phyloP scores from a whole-genome alignment of 1,140 invertebrate genomes.

The Chlorops oryzae region DNA sequence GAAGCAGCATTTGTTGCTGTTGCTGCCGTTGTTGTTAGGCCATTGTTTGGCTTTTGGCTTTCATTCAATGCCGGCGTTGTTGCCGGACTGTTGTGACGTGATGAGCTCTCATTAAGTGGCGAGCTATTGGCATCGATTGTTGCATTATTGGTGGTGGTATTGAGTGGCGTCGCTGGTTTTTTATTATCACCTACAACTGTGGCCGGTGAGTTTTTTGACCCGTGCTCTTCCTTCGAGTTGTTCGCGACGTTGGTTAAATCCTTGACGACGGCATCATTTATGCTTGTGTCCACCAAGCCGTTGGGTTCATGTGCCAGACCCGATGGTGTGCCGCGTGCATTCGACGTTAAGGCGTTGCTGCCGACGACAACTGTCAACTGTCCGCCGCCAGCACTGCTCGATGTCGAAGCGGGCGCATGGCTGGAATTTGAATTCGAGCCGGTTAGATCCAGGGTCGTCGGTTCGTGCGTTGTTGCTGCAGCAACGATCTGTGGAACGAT shows the following conservation, averaged over 20 bases:
- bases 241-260: too few species aligned
- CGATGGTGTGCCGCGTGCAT: constrained; percentile 12
- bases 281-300: not conserved
- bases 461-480: constrained; percentile 26
- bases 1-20: not conserved
- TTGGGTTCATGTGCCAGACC: constrained; percentile 15
- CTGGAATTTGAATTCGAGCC: constrained; percentile 44
- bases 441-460: constrained; percentile 39
- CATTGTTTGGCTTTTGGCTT: not conserved
- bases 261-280: too few species aligned
- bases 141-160: too few species aligned
- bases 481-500: constrained; percentile 8
- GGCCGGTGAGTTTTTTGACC: too few species aligned
- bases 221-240: too few species aligned
- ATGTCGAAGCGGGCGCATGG: constrained; percentile 34
- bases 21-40: not conserved
- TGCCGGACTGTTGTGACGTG: too few species aligned
- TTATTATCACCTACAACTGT: too few species aligned
- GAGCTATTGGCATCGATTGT: too few species aligned
- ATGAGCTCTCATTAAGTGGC: too few species aligned
- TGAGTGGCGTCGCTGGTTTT: not conserved
- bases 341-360: not conserved
- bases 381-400: constrained; percentile 21
- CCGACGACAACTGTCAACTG: not conserved
- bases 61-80: too few species aligned